These are phyloP conservation scores for Xerus inauris DNA, from an alignment of 2,113 vertebrate genomes.

Conservation along the genomic window DNA sequence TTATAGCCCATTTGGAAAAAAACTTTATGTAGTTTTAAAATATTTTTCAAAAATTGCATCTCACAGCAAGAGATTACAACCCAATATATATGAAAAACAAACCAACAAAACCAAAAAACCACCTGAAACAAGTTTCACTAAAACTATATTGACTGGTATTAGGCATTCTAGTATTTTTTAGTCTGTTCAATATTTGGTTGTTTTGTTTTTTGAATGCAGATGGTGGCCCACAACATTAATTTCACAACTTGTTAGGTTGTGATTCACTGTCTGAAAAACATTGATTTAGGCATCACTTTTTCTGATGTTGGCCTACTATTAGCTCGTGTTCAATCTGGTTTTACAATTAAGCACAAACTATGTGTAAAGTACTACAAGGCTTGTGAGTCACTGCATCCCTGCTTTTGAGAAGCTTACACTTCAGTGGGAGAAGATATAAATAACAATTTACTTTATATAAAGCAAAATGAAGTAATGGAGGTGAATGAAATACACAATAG, in stretches of 20 bases:
- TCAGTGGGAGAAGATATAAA: background rate
- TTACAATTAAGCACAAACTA: background rate
- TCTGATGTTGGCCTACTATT: background rate
- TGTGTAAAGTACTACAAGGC: background rate
- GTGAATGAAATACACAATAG: background rate
- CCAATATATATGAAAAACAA: background rate
- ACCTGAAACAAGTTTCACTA: background rate
- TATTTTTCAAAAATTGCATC: background rate
- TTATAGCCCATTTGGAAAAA: background rate
- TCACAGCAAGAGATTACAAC: background rate
- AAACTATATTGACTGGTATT: background rate
- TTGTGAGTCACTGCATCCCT: background rate
- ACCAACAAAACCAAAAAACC: background rate
- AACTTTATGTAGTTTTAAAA: background rate
- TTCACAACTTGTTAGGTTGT: conserved; percentile 13
- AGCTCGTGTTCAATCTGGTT: conserved; percentile 8
- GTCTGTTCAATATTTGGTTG: background rate
- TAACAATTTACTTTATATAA: background rate
- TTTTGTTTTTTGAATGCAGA: conserved; percentile 40
- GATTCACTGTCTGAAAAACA: conserved; percentile 33
- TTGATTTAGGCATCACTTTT: background rate
- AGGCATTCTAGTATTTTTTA: background rate
- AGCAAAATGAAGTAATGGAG: background rate
- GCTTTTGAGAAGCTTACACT: background rate
- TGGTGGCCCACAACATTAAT: background rate